A percentile compares a stretch with the other conserved stretches of the same genome.
phyloP scores from a whole-genome alignment of 2,113 vertebrate genomes.

The Eira barbara region DNA sequence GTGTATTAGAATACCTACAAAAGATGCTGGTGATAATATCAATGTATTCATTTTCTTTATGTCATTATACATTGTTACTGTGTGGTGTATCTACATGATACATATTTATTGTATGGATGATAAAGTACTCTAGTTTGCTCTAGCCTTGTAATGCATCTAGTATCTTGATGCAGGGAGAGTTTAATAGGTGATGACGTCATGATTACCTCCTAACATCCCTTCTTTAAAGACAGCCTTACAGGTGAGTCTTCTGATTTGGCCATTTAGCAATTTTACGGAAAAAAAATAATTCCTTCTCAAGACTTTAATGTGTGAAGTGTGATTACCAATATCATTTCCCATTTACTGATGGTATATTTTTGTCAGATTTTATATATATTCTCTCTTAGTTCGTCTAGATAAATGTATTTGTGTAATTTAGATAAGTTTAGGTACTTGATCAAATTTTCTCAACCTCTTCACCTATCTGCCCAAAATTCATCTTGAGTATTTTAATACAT shows the following conservation, averaged over 20 bases:
- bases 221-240: neutral
- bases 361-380: neutral
- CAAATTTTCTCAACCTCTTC: neutral
- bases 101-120: neutral
- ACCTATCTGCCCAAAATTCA: neutral
- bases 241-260: neutral
- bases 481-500: neutral
- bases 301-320: neutral
- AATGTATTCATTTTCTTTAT: neutral
- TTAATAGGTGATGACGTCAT: neutral
- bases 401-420: neutral
- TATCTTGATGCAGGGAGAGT: neutral
- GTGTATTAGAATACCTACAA: neutral
- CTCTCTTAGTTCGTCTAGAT: neutral
- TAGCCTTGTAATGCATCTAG: neutral
- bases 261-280: neutral
- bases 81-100: neutral
- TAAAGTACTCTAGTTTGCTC: neutral
- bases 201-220: neutral
- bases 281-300: neutral
- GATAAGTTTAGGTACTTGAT: neutral
- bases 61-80: neutral
- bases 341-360: neutral
- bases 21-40: neutral
- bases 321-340: neutral